Conservation (phyloP, 2,797 vertebrate species). For the Netta rufina region DNA sequence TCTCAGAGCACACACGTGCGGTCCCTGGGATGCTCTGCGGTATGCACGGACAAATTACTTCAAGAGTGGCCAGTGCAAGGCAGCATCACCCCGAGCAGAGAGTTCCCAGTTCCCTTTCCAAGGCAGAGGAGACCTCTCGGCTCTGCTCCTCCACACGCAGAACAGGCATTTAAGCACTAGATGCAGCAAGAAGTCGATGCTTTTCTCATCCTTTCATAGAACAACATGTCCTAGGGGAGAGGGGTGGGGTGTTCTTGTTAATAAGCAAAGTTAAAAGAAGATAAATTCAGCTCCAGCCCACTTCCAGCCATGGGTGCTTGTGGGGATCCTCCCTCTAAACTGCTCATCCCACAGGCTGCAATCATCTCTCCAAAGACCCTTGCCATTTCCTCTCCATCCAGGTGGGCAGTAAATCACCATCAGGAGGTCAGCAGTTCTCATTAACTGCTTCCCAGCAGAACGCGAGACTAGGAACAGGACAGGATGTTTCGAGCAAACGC, state of each 20-base stretch:
- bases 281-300: neutral
- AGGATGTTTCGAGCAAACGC: neutral
- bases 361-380: neutral
- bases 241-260: neutral
- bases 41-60: neutral
- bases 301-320: neutral
- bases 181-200: neutral
- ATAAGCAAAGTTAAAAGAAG: neutral
- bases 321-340: neutral
- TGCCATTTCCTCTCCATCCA: neutral
- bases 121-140: neutral
- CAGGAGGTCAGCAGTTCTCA: neutral
- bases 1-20: neutral
- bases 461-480: accelerated
- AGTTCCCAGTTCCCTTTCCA: neutral
- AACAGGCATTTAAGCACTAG: neutral
- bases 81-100: neutral
- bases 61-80: neutral
- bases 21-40: neutral
- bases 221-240: neutral
- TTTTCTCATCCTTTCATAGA: neutral
- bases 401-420: neutral
- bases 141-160: neutral
- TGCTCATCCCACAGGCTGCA: neutral
- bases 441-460: neutral